These are phyloP conservation scores for Sebastes taczanowskii DNA, from an alignment of 2,797 vertebrate genomes.

Conservation along the genomic window DNA sequence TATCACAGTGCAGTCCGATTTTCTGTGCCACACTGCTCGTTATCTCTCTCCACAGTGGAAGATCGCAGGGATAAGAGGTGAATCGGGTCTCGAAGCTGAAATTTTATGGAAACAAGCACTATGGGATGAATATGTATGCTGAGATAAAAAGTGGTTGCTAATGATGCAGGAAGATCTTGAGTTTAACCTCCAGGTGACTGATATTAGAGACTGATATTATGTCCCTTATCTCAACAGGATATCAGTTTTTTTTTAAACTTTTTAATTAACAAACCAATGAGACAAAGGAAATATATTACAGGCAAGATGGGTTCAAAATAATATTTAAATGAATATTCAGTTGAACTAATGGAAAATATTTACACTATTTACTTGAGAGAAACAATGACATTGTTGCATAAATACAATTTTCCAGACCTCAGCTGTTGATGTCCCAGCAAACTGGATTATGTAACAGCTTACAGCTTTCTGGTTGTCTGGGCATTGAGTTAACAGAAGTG, in stretches of 20 bases:
- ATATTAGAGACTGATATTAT: background rate
- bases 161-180: background rate
- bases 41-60: background rate
- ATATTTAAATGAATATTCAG: background rate
- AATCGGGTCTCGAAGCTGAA: background rate
- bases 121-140: background rate
- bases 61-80: conserved; percentile 4
- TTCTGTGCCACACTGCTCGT: conserved; percentile 1
- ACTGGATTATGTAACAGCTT: background rate
- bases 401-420: background rate
- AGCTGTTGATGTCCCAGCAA: background rate
- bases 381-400: background rate
- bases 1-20: background rate
- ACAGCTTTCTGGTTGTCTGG: background rate
- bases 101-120: background rate
- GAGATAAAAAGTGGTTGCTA: background rate
- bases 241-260: background rate
- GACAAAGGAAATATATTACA: too few relatives aligned
- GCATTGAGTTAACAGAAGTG: background rate
- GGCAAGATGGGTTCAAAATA: background rate
- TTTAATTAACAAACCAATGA: background rate
- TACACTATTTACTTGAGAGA: background rate
- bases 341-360: background rate
- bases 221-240: background rate
- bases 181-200: background rate